A percentile compares a stretch with the other conserved stretches of the same genome.
These are phyloP conservation scores for Drosophila nr. fundita DNA, from an alignment of 2,888 invertebrate genomes.

Conservation along the genomic window DNA sequence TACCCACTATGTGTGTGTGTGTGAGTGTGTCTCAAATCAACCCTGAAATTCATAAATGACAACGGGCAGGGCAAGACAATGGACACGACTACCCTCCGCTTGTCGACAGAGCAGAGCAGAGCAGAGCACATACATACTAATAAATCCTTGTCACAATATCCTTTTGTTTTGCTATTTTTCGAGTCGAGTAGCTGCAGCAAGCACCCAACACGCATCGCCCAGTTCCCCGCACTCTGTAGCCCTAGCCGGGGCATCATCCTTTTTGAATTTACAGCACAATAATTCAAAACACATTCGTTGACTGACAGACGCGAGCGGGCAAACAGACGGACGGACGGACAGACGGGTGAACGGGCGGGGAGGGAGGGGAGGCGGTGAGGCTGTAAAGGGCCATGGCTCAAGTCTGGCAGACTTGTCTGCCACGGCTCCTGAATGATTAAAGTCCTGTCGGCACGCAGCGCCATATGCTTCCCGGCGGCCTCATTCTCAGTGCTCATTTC, in stretches of 20 bases:
- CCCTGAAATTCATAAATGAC: conserved; percentile 63
- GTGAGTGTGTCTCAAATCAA: conserved; percentile 55
- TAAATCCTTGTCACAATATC: conserved; percentile 80
- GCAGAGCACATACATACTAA: conserved; percentile 53
- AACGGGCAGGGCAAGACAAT: conserved; percentile 57
- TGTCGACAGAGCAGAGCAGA: conserved; percentile 19
- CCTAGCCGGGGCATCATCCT: conserved; percentile 59
- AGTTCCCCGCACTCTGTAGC: not conserved
- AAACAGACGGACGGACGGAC: conserved; percentile 4
- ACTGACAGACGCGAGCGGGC: conserved; percentile 56
- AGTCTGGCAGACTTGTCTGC: conserved; percentile 47
- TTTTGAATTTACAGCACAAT: conserved; percentile 79
- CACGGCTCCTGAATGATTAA: conserved; percentile 65
- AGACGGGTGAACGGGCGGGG: not conserved
- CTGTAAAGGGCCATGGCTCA: conserved; percentile 5
- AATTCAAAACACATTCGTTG: conserved; percentile 79
- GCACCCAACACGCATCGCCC: not conserved
- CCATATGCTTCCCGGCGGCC: conserved; percentile 56
- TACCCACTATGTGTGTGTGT: not conserved
- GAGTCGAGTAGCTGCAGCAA: conserved; percentile 34
- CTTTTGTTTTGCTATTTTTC: conserved; percentile 77
- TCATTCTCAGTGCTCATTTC: conserved; percentile 29
- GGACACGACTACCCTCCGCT: conserved; percentile 41
- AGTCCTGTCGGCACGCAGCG: conserved; percentile 74
- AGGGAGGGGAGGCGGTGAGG: not conserved